These are phyloP conservation scores for Danio albolineatus DNA, from an alignment of 2,797 vertebrate genomes.

Conservation along the genomic window DNA sequence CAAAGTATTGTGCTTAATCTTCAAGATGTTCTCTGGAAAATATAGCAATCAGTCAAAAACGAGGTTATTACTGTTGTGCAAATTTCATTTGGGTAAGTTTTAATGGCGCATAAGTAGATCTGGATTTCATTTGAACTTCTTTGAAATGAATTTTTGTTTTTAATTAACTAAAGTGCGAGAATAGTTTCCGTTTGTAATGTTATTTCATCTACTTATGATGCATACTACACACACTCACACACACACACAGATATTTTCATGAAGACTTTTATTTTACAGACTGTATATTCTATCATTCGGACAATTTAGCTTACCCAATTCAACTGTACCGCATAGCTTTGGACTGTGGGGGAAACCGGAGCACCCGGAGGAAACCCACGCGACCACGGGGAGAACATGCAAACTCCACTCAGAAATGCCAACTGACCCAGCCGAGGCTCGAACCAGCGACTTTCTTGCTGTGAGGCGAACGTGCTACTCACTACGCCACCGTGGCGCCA, in stretches of 20 bases:
- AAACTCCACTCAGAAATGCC: too few relatives aligned
- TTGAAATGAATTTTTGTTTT: neutral
- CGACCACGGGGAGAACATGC: too few relatives aligned
- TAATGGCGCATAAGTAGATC: neutral
- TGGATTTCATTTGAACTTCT: neutral
- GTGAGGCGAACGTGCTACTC: too few relatives aligned
- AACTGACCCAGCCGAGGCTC: too few relatives aligned
- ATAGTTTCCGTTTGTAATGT: neutral
- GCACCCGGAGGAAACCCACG: too few relatives aligned
- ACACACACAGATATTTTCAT: neutral
- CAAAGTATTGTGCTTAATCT: slow-evolving; percentile 26
- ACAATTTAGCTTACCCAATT: too few relatives aligned
- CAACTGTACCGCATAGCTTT: too few relatives aligned
- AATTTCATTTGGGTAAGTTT: neutral
- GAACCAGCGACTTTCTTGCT: too few relatives aligned
- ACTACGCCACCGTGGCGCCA: too few relatives aligned
- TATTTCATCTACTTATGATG: neutral
- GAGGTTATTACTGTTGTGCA: neutral
- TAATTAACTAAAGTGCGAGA: neutral
- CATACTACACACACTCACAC: neutral
- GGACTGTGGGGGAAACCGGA: too few relatives aligned
- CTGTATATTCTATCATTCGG: too few relatives aligned
- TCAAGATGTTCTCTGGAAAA: neutral
- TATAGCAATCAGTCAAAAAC: neutral
- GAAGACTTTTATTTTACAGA: too few relatives aligned